Percentiles rank a stretch among this genome's conserved stretches.
Evolutionary conservation across 2,797 vertebrate genomes (phyloP).

Genomic region (Halcyon smyrnensis): DNA sequence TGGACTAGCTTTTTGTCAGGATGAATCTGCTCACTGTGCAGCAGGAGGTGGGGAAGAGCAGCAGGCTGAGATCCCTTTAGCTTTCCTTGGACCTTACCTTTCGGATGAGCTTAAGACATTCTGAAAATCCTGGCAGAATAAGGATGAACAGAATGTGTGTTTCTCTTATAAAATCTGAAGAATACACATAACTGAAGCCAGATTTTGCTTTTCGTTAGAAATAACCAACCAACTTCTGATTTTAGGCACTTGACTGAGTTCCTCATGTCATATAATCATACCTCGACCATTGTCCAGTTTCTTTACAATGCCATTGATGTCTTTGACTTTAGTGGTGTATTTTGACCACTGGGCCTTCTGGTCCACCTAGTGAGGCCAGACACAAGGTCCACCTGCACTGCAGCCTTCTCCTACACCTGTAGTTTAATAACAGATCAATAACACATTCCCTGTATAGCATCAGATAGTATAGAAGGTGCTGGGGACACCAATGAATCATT

Average conservation of each 20-base stretch:
- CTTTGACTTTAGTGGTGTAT: neutral
- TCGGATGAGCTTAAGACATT: neutral
- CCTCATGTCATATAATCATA: neutral
- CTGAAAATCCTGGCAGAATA: neutral
- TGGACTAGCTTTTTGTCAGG: neutral
- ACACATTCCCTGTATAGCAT: neutral
- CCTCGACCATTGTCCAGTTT: neutral
- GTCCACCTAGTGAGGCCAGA: neutral
- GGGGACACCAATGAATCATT: neutral
- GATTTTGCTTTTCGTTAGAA: neutral
- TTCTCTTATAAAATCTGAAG: neutral
- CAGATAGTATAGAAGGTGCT: neutral
- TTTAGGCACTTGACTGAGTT: neutral
- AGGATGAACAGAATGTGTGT: neutral
- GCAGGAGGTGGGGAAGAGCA: neutral
- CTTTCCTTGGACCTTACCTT: neutral
- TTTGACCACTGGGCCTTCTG: neutral
- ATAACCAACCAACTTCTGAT: neutral
- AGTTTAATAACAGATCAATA: neutral
- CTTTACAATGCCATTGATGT: neutral
- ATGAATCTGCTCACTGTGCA: neutral
- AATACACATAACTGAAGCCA: neutral
- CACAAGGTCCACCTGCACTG: neutral
- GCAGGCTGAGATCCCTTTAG: neutral
- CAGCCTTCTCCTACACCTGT: neutral